Conservation (phyloP, 2,113 vertebrate genomes). For the Calidris pugnax region DNA sequence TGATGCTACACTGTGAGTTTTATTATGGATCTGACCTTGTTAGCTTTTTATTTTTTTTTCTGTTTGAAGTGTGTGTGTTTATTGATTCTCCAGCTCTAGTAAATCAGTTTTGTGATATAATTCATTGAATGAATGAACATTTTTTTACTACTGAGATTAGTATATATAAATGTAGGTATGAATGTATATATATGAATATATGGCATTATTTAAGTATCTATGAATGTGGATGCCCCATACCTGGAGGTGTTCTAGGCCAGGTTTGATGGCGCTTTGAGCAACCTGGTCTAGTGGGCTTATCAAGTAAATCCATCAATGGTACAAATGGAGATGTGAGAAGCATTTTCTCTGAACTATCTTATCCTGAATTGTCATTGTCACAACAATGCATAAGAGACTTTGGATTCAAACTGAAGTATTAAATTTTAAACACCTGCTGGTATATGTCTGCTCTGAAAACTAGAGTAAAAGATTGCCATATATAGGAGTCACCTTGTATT, state of each 20-base stretch:
- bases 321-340: not conserved
- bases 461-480: not conserved
- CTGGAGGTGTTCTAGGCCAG: not conserved
- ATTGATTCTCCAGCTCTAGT: not conserved
- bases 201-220: not conserved
- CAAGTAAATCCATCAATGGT: too few species aligned
- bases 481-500: not conserved
- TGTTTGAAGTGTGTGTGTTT: not conserved
- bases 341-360: not conserved
- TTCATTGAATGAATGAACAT: not conserved
- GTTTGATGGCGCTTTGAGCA: too few species aligned
- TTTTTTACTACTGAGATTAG: not conserved
- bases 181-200: not conserved
- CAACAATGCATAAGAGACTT: not conserved
- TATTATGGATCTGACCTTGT: not conserved
- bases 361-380: not conserved
- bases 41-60: not conserved
- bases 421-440: not conserved
- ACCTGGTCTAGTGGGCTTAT: too few species aligned
- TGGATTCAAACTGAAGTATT: not conserved
- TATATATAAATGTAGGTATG: not conserved
- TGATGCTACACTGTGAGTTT: not conserved
- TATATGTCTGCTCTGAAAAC: not conserved
- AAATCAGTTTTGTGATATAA: not conserved
- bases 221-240: not conserved